A percentile compares a stretch with the other conserved stretches of the same genome.
These are phyloP conservation scores for Celastrina argiolus DNA, from an alignment of 2,888 invertebrate genomes.

Conservation along the genomic window DNA sequence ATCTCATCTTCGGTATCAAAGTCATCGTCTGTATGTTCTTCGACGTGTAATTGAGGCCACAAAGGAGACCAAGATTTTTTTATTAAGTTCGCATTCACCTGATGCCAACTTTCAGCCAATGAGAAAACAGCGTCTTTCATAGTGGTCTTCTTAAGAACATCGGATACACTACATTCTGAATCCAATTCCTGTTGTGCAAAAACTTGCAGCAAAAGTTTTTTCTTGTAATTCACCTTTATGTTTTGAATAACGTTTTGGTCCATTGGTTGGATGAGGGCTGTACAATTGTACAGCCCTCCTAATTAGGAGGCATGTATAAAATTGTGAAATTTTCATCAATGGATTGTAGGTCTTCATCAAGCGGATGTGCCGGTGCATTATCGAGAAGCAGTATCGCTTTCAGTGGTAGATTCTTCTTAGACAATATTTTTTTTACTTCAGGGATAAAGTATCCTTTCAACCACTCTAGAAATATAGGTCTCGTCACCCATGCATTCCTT, in stretches of 20 bases:
- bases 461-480: constrained; percentile 36
- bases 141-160: constrained; percentile 16
- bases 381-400: constrained; percentile 37
- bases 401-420: constrained; percentile 26
- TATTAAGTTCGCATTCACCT: constrained; percentile 23
- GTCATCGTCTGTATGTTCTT: constrained; percentile 17
- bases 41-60: constrained; percentile 23
- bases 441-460: constrained; percentile 31
- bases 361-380: constrained; percentile 37
- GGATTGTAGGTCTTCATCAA: constrained; percentile 32
- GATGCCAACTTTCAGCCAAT: constrained; percentile 19
- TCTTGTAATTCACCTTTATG: constrained; percentile 34
- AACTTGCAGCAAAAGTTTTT: constrained; percentile 22
- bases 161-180: constrained; percentile 18
- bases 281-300: too few species aligned
- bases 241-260: constrained; percentile 37
- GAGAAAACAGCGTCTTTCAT: constrained; percentile 20
- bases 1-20: constrained; percentile 22
- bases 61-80: constrained; percentile 25
- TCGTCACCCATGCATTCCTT: constrained; percentile 34
- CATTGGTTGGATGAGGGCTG: constrained; percentile 35
- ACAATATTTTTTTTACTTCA: constrained; percentile 25
- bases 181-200: constrained; percentile 18
- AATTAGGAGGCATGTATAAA: constrained; percentile 34
- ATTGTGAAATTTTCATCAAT: constrained; percentile 32